phyloP scores from a whole-genome alignment of 2,888 invertebrate species.

The Vanessa cardui region DNA sequence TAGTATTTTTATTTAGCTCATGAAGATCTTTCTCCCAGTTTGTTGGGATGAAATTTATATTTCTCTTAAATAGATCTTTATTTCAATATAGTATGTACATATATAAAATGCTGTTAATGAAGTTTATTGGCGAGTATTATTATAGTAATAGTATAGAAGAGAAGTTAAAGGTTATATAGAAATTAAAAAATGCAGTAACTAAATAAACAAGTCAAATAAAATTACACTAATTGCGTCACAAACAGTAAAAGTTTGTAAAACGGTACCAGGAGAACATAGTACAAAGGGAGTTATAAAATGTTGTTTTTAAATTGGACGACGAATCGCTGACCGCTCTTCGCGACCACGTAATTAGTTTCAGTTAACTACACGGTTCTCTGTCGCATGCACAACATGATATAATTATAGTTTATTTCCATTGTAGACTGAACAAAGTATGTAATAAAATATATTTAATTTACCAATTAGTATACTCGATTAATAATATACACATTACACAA shows the following conservation, averaged over 20 bases:
- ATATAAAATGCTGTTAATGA: no score
- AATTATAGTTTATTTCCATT: constrained; percentile 7
- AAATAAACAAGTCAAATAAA: not conserved
- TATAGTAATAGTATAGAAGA: no score
- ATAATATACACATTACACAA: no score
- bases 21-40: no score
- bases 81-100: no score
- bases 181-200: not conserved
- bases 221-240: not conserved
- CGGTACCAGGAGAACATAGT: constrained; percentile 31
- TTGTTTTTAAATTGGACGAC: constrained; percentile 48
- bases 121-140: no score
- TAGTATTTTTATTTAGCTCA: no score
- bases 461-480: no score
- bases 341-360: constrained; percentile 47
- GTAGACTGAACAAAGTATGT: not conserved
- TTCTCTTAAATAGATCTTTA: no score
- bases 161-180: no score
- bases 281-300: constrained; percentile 36
- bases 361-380: constrained; percentile 19
- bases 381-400: not conserved
- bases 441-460: not conserved
- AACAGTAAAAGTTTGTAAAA: constrained; percentile 1
- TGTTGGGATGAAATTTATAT: no score
- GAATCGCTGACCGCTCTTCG: constrained; percentile 43